A percentile compares a stretch with the other conserved stretches of the same genome.
phyloP scores from a whole-genome alignment of 2,113 vertebrate genomes.

The Mesitornis unicolor region DNA sequence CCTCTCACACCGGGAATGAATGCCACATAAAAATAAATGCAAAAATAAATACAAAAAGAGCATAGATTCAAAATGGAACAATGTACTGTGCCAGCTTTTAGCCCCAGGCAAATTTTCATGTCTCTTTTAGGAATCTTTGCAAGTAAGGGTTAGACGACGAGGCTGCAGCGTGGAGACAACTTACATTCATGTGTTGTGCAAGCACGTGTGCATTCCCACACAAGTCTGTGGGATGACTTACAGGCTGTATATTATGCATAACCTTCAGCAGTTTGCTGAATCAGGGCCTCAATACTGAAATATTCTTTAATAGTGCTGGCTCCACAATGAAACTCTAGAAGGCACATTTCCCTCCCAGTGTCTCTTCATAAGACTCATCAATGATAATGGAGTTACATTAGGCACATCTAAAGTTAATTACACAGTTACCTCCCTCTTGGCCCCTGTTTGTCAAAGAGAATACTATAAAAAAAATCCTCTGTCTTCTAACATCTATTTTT shows the following conservation, averaged over 20 bases:
- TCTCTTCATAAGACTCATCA: slow-evolving; percentile 45
- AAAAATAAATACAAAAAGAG: background rate
- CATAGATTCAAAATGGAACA: background rate
- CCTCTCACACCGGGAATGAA: rapidly evolving
- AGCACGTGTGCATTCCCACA: background rate
- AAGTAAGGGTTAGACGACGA: background rate
- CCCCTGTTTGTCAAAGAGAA: slow-evolving; percentile 29
- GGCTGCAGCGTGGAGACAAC: background rate
- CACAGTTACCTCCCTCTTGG: slow-evolving; percentile 7
- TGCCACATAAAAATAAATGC: background rate
- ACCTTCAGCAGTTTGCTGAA: slow-evolving; percentile 42
- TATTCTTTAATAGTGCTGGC: slow-evolving; percentile 46
- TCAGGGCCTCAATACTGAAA: slow-evolving; percentile 37
- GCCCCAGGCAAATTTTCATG: background rate
- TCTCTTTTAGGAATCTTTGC: background rate
- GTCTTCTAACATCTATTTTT: slow-evolving; percentile 1
- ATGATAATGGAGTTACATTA: slow-evolving; percentile 63
- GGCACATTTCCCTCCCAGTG: slow-evolving; percentile 34
- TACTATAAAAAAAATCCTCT: background rate
- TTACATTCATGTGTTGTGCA: background rate
- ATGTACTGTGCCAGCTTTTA: background rate
- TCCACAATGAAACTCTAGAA: slow-evolving; percentile 52
- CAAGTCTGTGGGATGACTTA: background rate
- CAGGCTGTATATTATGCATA: background rate
- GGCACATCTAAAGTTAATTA: slow-evolving; percentile 60